Conservation (phyloP, 2,888 invertebrate genomes). For the Dryobota labecula region DNA sequence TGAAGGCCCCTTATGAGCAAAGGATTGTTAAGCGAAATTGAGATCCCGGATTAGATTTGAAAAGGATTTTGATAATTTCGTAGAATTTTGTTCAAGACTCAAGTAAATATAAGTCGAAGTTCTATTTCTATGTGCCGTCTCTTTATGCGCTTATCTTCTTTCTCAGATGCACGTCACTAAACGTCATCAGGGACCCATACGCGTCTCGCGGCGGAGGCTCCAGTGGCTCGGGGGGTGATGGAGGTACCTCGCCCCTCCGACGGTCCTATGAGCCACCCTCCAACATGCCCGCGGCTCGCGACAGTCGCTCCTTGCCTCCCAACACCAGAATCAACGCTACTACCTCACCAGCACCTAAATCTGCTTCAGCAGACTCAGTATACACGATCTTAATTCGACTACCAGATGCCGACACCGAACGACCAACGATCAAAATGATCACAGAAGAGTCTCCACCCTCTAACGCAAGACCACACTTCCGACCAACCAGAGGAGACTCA, state of each 20-base stretch:
- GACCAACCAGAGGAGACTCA: slow-evolving; percentile 90
- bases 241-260: slow-evolving; percentile 87
- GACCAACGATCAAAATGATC: slow-evolving; percentile 97
- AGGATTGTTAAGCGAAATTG: slow-evolving; percentile 24
- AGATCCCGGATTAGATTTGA: slow-evolving; percentile 9
- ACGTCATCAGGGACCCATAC: slow-evolving; percentile 94
- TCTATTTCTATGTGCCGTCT: background rate
- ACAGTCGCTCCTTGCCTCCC: slow-evolving; percentile 92
- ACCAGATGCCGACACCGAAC: slow-evolving; percentile 92
- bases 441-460: slow-evolving; percentile 92
- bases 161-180: slow-evolving; percentile 94
- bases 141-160: slow-evolving; percentile 33
- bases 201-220: slow-evolving; percentile 89
- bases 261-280: slow-evolving; percentile 84
- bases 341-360: slow-evolving; percentile 88
- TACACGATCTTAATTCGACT: slow-evolving; percentile 98
- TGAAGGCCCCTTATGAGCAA: slow-evolving; percentile 8
- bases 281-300: slow-evolving; percentile 85
- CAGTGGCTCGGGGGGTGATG: slow-evolving; percentile 86
- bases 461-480: slow-evolving; percentile 85
- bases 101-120: too few relatives aligned
- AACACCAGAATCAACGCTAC: slow-evolving; percentile 91
- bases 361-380: slow-evolving; percentile 94
- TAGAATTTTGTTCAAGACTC: background rate
- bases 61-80: background rate